Evolutionary conservation across 1,140 invertebrate species (phyloP), one percentile per base, ranked within the genome.

Genomic region (Leptinotarsa lineolata): DNA sequence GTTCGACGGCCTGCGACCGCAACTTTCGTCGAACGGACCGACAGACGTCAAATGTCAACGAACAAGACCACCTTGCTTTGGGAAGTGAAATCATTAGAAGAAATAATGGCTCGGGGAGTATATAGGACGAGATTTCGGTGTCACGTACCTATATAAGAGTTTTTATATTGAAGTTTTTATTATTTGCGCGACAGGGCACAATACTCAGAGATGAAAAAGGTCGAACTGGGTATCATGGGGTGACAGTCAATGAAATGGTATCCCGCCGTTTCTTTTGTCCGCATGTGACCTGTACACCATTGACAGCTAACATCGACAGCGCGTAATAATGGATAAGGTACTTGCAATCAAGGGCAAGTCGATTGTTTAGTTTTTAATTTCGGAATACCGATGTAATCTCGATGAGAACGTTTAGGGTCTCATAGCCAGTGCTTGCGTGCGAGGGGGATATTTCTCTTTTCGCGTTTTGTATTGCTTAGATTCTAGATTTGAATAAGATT

Each of bases 351-450:
- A 65, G 77, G 76, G 77, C 72, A 74, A 65, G 44, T 69, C 73
- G 76, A 79, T 80, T 80, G 79, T 80, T 78, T 74, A 68, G 79
- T 76, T 79, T 80, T 79, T 80, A 80, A 80, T 80, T 77, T 77
- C 70, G 71, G 78, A 80, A 80, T 77, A 73, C 77, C 77, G 79
- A 79, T 77, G 79, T 76, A 80, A 80, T 79, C 76, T 76, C 72
- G 76, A 79, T 79, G 78, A 78, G 78, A 79, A 79, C 76, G 45
- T 79, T 77, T 74, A 65, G 76, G 78, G 78, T 79, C 78, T 71
- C 76, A 77, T n/a, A 68, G 44, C 44, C 12, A 18, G 16, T 20
- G 30, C 30, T 39, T 39, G 30, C 11, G 30, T 39, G 44, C 20
- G 67, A 68, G 67, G 48, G 67, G 61, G 21, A 54, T 15, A 54